Conservation (phyloP, 2,113 vertebrate genomes). For the Sylvia atricapilla region DNA sequence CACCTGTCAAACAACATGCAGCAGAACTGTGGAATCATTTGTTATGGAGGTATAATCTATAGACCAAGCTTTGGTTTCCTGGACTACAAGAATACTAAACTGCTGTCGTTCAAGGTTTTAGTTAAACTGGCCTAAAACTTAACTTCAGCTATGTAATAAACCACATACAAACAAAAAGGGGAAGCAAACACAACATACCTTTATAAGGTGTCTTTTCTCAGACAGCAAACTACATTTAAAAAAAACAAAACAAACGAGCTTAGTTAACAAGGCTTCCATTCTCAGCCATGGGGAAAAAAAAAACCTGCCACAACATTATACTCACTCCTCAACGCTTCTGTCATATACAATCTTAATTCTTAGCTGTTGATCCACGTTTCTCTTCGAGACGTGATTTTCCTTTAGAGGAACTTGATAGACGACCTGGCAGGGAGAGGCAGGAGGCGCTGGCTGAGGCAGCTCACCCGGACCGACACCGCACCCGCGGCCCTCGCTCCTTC, state of each 20-base stretch:
- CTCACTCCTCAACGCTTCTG: conserved; percentile 89
- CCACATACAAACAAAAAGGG: accelerated
- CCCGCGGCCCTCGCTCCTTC: background rate
- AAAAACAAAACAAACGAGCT: background rate
- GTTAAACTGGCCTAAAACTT: background rate
- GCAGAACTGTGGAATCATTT: background rate
- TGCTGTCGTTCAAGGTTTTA: background rate
- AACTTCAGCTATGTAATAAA: background rate
- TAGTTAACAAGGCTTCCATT: background rate
- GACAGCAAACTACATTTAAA: conserved; percentile 76
- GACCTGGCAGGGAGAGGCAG: conserved; percentile 66
- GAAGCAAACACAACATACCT: conserved; percentile 74
- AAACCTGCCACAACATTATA: background rate
- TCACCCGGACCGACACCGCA: accelerated
- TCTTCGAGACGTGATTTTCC: conserved; percentile 82
- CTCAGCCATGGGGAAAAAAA: background rate
- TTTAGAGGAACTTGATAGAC: conserved; percentile 84
- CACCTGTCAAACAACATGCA: background rate
- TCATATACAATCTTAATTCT: conserved; percentile 90
- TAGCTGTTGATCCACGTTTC: conserved; percentile 84
- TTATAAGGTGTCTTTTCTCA: conserved; percentile 88
- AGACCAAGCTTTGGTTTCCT: background rate
- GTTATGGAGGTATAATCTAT: accelerated
- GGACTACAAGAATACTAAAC: background rate
- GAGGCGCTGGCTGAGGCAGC: background rate